phyloP scores from a whole-genome alignment of 2,797 vertebrate species.

The Falco berigora region DNA sequence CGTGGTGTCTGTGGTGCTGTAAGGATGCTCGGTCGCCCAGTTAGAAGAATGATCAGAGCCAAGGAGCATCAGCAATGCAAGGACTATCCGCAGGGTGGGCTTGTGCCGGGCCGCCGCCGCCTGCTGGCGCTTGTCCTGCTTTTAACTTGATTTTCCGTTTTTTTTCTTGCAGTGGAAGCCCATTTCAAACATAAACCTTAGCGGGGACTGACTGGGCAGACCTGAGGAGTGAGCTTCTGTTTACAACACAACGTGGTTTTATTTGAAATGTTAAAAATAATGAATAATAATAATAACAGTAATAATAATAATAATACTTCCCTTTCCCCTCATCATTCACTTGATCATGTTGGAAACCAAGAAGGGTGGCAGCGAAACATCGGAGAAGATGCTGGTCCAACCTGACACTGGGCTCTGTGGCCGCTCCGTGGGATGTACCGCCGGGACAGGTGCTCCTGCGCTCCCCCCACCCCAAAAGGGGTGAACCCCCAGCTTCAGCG shows the following conservation, averaged over 20 bases:
- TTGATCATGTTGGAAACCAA: not conserved
- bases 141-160: not conserved
- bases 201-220: conserved; percentile 12
- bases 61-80: not conserved
- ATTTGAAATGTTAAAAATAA: conserved; percentile 57
- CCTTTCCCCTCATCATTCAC: conserved; percentile 53
- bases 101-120: not conserved
- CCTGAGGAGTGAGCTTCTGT: conserved; percentile 53
- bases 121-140: not conserved
- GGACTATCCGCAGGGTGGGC: not conserved
- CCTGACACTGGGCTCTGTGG: not conserved
- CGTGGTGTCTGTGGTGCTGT: not conserved
- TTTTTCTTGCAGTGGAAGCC: conserved; percentile 85
- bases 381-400: not conserved
- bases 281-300: conserved; percentile 16
- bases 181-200: conserved; percentile 99
- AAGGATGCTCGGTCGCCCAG: fast-evolving
- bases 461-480: not conserved
- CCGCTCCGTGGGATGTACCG: not conserved
- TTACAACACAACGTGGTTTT: conserved; percentile 67
- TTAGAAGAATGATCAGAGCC: not conserved
- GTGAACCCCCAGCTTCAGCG: not conserved
- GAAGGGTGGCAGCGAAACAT: not conserved
- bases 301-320: conserved; percentile 15
- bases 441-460: not conserved